Percentiles rank a stretch among this genome's conserved stretches.
Conservation (phyloP, 2,888 invertebrate genomes). For the Lasioglossum calceatum region DNA sequence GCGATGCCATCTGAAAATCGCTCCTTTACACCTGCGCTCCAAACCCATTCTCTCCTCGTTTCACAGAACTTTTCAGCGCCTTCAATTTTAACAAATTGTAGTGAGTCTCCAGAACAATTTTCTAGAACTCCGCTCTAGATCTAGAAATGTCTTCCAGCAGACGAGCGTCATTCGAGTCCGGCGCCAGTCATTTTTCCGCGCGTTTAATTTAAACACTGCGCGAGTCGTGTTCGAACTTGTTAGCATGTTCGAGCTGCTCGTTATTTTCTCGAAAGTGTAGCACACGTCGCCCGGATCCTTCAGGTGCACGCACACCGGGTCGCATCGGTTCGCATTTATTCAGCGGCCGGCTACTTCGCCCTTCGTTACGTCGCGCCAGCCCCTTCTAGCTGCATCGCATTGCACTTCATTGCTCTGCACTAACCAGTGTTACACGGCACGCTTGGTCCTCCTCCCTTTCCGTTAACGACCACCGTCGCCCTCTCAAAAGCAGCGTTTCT, state of each 20-base stretch:
- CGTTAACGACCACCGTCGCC: slow-evolving; percentile 25
- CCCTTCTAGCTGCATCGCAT: slow-evolving; percentile 20
- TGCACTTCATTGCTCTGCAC: slow-evolving; percentile 50
- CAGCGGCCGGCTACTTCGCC: slow-evolving; percentile 4
- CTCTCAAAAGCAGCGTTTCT: slow-evolving; percentile 2
- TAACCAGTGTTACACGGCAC: slow-evolving; percentile 29
- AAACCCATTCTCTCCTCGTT: too few species aligned
- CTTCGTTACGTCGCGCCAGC: slow-evolving; percentile 13
- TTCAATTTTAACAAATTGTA: background rate
- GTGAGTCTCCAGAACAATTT: background rate
- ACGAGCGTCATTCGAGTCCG: too few species aligned
- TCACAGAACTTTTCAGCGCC: too few species aligned
- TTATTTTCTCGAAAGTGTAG: background rate
- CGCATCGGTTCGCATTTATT: slow-evolving; percentile 31
- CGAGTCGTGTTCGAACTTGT: background rate
- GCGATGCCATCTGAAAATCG: background rate
- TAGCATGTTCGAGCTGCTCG: background rate
- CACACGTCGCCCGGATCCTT: slow-evolving; percentile 3
- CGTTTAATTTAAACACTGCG: background rate
- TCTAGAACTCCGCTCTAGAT: background rate
- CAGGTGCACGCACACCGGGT: slow-evolving; percentile 7
- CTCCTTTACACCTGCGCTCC: too few species aligned
- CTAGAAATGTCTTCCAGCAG: background rate
- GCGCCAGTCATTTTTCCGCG: too few species aligned
- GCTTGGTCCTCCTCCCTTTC: slow-evolving; percentile 6